Evolutionary conservation across 2,797 vertebrate species (phyloP), one percentile per base, ranked within the genome.

Genomic region (Acipenser ruthenus): DNA sequence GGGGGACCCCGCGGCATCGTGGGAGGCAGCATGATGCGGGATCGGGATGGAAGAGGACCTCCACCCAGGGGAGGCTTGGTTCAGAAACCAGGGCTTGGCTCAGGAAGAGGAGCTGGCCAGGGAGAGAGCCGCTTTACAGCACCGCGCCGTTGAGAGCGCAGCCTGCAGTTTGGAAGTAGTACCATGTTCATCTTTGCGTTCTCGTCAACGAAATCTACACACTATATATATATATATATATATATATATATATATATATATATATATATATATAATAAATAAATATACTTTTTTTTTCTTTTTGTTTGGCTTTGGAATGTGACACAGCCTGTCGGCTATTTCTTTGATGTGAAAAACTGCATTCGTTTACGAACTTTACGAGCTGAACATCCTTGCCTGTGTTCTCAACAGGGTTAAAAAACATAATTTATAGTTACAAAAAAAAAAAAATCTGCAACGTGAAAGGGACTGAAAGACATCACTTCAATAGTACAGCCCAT

Each of bases 281-380:
- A 55, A 55, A 55, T 55, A 55, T 81, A 82, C 84, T 84, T 80
- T 77, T 68, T 80, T 78, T 56, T 73, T 78, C 68, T 82, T 77
- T 85, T 89, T 77, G 80, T 78, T 83, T 93, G 91, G 89, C 90
- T 96, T 95, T 93, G 93, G 92, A 96, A 96, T 95, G 92, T 96
- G 93, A 97, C 93, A 86, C 91, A 90, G 87, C 90, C 90, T 91
- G 84, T 87, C 86, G 81, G 87, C 88, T 70, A 76, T 89, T 88
- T 88, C 85, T 88, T 87, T 88, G 85, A 85, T 85, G 83, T 87
- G 87, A 87, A 77, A 86, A 87, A 51, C 58, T 56, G 23, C 86
- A 80, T 87, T 85, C 83, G 80, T 81, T 91, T 88, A 84, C 83
- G 83, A 68, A 75, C 91, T 83, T 90, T 90, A 90, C 93, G 89